phyloP scores from a whole-genome alignment of 2,113 vertebrate species.

The Phalacrocorax carbo region DNA sequence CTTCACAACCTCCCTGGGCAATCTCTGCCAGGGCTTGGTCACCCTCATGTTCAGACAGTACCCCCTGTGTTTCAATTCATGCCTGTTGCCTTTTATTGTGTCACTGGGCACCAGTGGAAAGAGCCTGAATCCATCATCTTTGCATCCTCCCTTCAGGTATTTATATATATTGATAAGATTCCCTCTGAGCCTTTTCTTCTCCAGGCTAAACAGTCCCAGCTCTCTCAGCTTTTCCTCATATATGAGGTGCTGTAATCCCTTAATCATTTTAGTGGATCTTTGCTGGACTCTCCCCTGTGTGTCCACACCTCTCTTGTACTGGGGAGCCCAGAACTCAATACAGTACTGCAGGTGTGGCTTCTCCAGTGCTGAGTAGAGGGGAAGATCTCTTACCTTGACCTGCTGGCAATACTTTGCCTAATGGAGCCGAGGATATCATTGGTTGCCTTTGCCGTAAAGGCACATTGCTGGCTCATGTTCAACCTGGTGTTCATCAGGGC shows the following conservation, averaged over 20 bases:
- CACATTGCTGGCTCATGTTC: not conserved
- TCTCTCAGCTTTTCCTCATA: no score
- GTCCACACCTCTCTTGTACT: no score
- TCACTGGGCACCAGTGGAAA: not conserved
- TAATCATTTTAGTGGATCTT: no score
- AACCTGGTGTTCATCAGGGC: not conserved
- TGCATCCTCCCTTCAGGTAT: not conserved
- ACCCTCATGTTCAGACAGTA: not conserved
- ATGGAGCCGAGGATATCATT: not conserved
- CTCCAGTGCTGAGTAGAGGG: not conserved
- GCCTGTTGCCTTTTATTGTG: not conserved
- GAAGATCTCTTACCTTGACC: not conserved
- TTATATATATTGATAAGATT: not conserved
- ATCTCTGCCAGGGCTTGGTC: not conserved
- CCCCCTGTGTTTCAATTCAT: not conserved
- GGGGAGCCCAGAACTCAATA: no score
- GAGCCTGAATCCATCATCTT: not conserved
- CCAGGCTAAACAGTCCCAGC: no score
- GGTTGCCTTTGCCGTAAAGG: rapidly evolving
- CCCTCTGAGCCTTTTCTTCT: no score
- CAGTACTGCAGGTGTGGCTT: not conserved
- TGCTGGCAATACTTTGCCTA: not conserved
- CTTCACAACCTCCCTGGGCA: not conserved
- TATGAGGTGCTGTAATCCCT: no score
- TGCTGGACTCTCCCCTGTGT: no score